Evolutionary conservation across 2,113 vertebrate genomes (phyloP).

Genomic region (Trochalopteron elliotii): DNA sequence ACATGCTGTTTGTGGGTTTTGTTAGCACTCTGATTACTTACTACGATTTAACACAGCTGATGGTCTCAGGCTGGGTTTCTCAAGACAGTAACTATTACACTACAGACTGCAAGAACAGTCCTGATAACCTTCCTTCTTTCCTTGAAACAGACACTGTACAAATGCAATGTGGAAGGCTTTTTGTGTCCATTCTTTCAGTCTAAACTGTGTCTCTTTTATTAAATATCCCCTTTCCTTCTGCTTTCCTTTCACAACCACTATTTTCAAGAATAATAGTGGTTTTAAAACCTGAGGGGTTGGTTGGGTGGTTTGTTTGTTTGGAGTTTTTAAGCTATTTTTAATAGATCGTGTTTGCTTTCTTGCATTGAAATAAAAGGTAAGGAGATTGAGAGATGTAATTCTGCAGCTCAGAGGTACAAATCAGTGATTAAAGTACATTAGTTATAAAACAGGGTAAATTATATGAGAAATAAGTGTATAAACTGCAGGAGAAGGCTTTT

Average conservation of each 20-base stretch:
- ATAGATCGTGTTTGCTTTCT: not conserved
- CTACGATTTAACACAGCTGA: not conserved
- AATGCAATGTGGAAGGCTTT: not conserved
- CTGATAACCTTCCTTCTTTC: not conserved
- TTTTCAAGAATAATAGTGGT: not conserved
- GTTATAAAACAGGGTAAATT: not conserved
- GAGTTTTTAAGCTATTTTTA: not conserved
- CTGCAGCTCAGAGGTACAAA: not conserved
- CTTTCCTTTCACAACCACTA: not conserved
- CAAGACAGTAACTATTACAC: constrained; percentile 6
- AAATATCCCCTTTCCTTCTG: not conserved
- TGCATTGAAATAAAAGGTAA: not conserved
- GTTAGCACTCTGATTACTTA: not conserved
- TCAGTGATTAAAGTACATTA: not conserved
- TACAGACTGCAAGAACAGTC: not conserved
- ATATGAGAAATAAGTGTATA: not conserved
- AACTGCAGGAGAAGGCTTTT: not conserved
- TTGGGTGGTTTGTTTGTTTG: not conserved
- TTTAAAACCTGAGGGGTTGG: not conserved
- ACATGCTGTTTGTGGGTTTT: not conserved
- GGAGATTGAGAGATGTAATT: not conserved
- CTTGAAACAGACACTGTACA: not conserved
- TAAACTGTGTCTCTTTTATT: not conserved
- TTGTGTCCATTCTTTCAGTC: not conserved
- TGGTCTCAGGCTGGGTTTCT: constrained; percentile 8